Percentiles rank a stretch among this genome's conserved stretches.
Evolutionary conservation across 2,888 invertebrate genomes (phyloP).

Genomic region (Drosophila gaucha): DNA sequence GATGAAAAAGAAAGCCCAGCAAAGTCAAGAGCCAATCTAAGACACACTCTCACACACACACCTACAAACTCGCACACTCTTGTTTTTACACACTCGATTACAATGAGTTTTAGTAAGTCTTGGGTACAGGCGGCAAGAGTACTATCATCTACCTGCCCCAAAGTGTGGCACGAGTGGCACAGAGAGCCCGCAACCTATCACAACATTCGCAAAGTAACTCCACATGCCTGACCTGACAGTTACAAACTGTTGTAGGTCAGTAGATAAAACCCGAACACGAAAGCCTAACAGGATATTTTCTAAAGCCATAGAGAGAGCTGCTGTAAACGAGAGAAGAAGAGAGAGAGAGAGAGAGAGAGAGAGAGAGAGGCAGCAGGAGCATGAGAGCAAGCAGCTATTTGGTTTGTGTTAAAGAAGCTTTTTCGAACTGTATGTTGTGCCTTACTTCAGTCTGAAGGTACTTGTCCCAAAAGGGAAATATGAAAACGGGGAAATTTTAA

Average conservation of each 20-base stretch:
- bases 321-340: background rate
- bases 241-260: slow-evolving; percentile 68
- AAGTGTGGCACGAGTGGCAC: slow-evolving; percentile 34
- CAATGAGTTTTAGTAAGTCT: slow-evolving; percentile 32
- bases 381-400: background rate
- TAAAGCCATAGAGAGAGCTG: slow-evolving; percentile 6
- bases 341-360: slow-evolving; percentile 14
- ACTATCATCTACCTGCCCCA: slow-evolving; percentile 55
- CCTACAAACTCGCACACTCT: background rate
- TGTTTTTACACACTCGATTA: slow-evolving; percentile 29
- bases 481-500: slow-evolving; percentile 24
- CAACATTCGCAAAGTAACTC: slow-evolving; percentile 67
- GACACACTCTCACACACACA: background rate
- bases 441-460: slow-evolving; percentile 7
- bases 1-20: slow-evolving; percentile 22
- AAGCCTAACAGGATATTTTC: slow-evolving; percentile 15
- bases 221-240: slow-evolving; percentile 58
- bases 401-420: slow-evolving; percentile 34
- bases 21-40: slow-evolving; percentile 18
- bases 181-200: slow-evolving; percentile 66
- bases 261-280: slow-evolving; percentile 45
- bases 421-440: slow-evolving; percentile 42
- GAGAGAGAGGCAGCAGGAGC: slow-evolving; percentile 5
- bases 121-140: slow-evolving; percentile 6
- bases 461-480: slow-evolving; percentile 53